phyloP scores from a whole-genome alignment of 1,140 invertebrate species.

The Whitmania pigra region DNA sequence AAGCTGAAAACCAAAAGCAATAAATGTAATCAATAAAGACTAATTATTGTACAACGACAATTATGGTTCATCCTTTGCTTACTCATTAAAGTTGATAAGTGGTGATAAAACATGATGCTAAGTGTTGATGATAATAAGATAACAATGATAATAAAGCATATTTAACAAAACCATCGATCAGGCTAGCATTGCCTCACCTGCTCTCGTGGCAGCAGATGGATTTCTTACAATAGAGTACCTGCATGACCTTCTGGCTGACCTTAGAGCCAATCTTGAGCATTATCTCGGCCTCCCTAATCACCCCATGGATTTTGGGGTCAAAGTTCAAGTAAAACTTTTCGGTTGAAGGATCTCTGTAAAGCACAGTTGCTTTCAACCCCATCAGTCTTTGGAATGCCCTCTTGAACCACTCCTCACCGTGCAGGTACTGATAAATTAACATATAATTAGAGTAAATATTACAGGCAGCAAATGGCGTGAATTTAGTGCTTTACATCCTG shows the following conservation, averaged over 20 bases:
- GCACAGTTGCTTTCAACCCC: slow-evolving; percentile 38
- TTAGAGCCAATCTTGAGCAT: slow-evolving; percentile 14
- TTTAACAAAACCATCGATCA: too few relatives aligned
- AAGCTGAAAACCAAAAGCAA: slow-evolving; percentile 30
- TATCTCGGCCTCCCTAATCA: slow-evolving; percentile 3
- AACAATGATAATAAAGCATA: too few relatives aligned
- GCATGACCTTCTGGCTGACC: not conserved
- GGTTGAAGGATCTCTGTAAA: slow-evolving; percentile 37
- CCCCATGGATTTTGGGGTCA: slow-evolving; percentile 32
- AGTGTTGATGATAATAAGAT: too few relatives aligned
- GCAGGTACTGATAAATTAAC: too few relatives aligned
- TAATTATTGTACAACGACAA: not conserved
- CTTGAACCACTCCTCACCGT: not conserved
- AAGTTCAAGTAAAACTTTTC: slow-evolving; percentile 40
- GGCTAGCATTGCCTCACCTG: not conserved
- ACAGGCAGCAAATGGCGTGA: too few relatives aligned
- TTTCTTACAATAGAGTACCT: not conserved
- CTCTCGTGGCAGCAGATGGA: not conserved
- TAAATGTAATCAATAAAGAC: not conserved
- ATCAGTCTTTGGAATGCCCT: slow-evolving; percentile 15
- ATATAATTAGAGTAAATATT: too few relatives aligned
- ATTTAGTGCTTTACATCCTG: too few relatives aligned
- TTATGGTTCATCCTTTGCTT: too few relatives aligned
- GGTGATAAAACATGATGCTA: too few relatives aligned
- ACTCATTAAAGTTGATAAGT: too few relatives aligned